These are phyloP conservation scores for Botia almorhae DNA, from an alignment of 2,797 vertebrate genomes.

Conservation along the genomic window DNA sequence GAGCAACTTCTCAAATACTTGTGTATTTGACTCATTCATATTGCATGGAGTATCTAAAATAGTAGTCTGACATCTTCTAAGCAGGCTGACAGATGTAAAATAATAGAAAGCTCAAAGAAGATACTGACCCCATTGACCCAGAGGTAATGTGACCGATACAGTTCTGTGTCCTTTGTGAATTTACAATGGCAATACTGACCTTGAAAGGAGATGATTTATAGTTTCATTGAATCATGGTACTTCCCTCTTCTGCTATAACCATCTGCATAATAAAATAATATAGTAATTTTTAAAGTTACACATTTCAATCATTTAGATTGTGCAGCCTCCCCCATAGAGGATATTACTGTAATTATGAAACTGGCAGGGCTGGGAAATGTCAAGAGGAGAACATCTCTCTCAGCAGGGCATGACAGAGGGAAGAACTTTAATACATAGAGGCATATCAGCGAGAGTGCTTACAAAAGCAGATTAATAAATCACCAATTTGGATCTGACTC, in stretches of 20 bases:
- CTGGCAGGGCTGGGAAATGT: conserved; percentile 62
- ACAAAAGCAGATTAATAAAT: conserved; percentile 35
- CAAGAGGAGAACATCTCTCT: conserved; percentile 55
- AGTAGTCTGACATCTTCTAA: neutral
- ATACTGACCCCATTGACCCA: neutral
- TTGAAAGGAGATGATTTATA: conserved; percentile 2
- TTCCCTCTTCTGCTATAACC: neutral
- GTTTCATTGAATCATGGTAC: conserved; percentile 1
- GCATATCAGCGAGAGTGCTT: conserved; percentile 35
- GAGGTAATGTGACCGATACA: neutral
- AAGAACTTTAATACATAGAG: neutral
- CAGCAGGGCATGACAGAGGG: neutral
- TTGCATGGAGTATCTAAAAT: neutral
- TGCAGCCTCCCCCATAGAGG: conserved; percentile 24
- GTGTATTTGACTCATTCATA: neutral
- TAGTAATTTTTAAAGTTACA: neutral
- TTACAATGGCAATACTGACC: conserved; percentile 25
- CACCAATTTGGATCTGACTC: conserved; percentile 26
- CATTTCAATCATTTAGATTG: conserved; percentile 26
- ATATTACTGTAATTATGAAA: conserved; percentile 64
- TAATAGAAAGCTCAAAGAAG: neutral
- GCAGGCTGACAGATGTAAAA: no score
- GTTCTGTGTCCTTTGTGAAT: neutral
- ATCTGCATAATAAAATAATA: neutral
- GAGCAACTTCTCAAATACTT: neutral